Evolutionary conservation across 2,888 invertebrate genomes (phyloP).

Genomic region (Eupithecia tripunctaria): DNA sequence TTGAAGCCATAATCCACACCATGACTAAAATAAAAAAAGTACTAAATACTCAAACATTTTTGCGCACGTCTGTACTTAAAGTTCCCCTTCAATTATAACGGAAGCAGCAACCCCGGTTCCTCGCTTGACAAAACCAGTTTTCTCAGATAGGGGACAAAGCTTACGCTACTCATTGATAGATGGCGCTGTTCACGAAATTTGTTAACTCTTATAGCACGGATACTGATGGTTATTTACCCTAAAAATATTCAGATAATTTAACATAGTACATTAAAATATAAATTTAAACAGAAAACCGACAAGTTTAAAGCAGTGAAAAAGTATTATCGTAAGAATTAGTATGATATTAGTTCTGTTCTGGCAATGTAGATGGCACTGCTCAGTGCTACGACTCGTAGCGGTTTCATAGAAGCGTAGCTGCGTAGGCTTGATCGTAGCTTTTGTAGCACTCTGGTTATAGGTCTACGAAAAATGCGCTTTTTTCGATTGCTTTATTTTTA

Average conservation of each 20-base stretch:
- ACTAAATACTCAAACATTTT: neutral
- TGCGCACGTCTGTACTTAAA: slow-evolving; percentile 11
- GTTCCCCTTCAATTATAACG: slow-evolving; percentile 18
- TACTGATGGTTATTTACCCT: neutral
- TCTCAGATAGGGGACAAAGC: neutral
- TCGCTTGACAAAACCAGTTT: slow-evolving; percentile 12
- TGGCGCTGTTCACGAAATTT: slow-evolving; percentile 49
- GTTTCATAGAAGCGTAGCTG: slow-evolving; percentile 15
- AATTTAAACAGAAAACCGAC: neutral
- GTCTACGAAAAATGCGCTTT: neutral
- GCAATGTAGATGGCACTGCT: slow-evolving; percentile 31
- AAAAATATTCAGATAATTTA: neutral
- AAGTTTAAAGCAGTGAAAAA: neutral
- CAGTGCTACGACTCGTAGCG: slow-evolving; percentile 21
- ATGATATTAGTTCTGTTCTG: slow-evolving; percentile 15
- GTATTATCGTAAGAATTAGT: neutral
- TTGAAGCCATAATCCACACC: neutral
- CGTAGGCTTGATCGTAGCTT: neutral
- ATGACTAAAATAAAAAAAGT: neutral
- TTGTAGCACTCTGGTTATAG: neutral
- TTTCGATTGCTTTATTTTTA: neutral
- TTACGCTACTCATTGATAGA: slow-evolving; percentile 60
- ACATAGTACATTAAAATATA: neutral
- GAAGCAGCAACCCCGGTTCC: neutral
- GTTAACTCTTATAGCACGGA: neutral